Percentiles rank a stretch among this genome's conserved stretches.
Evolutionary conservation across 2,797 vertebrate species (phyloP).

Genomic region (Meriones psammophilus): DNA sequence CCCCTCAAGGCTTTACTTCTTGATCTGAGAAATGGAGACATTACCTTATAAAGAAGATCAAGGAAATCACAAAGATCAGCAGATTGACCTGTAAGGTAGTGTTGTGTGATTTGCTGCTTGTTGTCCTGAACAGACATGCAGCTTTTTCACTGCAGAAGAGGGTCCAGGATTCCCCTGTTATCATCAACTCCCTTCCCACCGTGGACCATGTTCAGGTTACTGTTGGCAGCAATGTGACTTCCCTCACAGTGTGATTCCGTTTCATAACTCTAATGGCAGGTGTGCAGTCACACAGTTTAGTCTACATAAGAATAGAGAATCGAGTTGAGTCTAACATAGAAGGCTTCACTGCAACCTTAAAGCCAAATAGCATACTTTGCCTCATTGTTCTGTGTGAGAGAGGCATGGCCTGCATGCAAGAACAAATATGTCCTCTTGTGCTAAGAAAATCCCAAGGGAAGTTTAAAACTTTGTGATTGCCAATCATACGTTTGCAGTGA

Average conservation of each 20-base stretch:
- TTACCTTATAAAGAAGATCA: background rate
- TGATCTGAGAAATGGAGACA: conserved; percentile 22
- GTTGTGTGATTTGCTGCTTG: background rate
- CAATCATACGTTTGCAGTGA: background rate
- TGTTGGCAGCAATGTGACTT: background rate
- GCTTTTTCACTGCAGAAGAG: background rate
- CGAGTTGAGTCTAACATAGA: background rate
- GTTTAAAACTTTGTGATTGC: background rate
- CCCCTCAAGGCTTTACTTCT: background rate
- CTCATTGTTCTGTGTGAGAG: background rate
- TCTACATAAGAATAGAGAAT: background rate
- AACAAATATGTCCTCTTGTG: background rate
- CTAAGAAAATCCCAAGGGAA: background rate
- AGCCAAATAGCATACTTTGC: background rate
- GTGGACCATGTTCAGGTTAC: background rate
- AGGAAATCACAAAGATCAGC: background rate
- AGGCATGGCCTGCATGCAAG: background rate
- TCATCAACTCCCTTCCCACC: background rate
- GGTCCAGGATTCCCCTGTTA: background rate
- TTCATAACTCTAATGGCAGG: background rate
- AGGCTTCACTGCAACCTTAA: background rate
- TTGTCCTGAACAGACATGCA: background rate
- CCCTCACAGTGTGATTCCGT: background rate
- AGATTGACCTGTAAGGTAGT: background rate
- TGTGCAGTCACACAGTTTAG: background rate